These are phyloP conservation scores for Odontophorus gujanensis DNA, from an alignment of 2,113 vertebrate genomes.

Conservation along the genomic window DNA sequence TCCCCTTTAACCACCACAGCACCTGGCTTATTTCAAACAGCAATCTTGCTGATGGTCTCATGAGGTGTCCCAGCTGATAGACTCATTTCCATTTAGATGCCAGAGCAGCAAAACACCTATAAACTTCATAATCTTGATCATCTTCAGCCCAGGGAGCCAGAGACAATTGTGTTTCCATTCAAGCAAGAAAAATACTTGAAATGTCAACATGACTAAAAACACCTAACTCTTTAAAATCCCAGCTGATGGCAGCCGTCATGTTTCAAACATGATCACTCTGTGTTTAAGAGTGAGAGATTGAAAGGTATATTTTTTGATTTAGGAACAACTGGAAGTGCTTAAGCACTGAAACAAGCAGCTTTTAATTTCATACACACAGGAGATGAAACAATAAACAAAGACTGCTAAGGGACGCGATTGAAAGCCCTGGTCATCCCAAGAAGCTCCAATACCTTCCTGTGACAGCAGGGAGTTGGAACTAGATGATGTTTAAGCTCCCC, in stretches of 20 bases:
- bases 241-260: background rate
- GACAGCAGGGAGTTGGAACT: no score
- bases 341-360: background rate
- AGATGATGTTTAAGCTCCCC: no score
- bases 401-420: background rate
- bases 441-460: background rate
- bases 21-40: background rate
- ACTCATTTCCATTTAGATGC: conserved; percentile 53
- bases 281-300: background rate
- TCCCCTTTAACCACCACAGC: background rate
- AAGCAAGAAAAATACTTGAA: conserved; percentile 28
- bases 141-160: conserved; percentile 13
- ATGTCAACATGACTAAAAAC: background rate
- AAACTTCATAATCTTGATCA: conserved; percentile 34
- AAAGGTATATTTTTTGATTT: background rate
- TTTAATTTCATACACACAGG: background rate
- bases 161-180: background rate
- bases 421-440: background rate
- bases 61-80: conserved; percentile 19
- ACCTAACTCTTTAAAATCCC: conserved; percentile 1
- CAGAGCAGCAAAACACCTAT: conserved; percentile 10
- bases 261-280: background rate
- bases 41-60: background rate
- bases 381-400: background rate
- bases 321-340: background rate